Evolutionary conservation across 2,888 invertebrate species (phyloP), one percentile per base, ranked within the genome.

Genomic region (Leptodirus hochenwartii): DNA sequence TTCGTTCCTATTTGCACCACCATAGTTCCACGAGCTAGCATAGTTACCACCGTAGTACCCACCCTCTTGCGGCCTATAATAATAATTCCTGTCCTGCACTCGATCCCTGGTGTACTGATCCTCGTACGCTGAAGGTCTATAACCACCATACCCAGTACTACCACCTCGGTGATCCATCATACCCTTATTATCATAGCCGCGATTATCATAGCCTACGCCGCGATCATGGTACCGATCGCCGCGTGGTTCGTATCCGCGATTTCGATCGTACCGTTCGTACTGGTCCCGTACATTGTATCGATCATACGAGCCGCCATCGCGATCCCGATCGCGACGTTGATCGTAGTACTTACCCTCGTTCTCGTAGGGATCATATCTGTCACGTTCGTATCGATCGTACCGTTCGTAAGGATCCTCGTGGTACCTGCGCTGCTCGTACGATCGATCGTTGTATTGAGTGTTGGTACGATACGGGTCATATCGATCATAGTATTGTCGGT

Each of bases 81-180:
- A 70, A 47, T 69, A 69, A 17, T 69, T 70, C 26, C 66, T 52
- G 15, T 42, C 43, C 8, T 28, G 35, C 15, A 30, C 64, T 46
- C 70, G 70, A 57, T 66, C 70, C 5, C 71, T 69, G 2, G 70
- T 61, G 41, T 65, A 62, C 4, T 63, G 63, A 45, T 65, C 65
- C 42, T 66, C 65, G 59, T 61, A 64, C n/a, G n/a, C n/a, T n/a
- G n/a, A n/a, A 0, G 65, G 65, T 31, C 64, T 59, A 32, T 56
- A 56, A 17, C 53, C 53, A 5, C 49, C 50, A 14, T 49, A 41
- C 17, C 14, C 35, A 25, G 26, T 4, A 16, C 29, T 14, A 16
- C 14, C 6, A 30, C 34, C 17, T 34, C 8, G 25, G 5, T 22
- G 12, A 4, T 13, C n/a, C 5, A 25, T 27, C 17, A 32, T 6